phyloP scores from a whole-genome alignment of 1,140 invertebrate genomes.

The Neodiprion lecontei region DNA sequence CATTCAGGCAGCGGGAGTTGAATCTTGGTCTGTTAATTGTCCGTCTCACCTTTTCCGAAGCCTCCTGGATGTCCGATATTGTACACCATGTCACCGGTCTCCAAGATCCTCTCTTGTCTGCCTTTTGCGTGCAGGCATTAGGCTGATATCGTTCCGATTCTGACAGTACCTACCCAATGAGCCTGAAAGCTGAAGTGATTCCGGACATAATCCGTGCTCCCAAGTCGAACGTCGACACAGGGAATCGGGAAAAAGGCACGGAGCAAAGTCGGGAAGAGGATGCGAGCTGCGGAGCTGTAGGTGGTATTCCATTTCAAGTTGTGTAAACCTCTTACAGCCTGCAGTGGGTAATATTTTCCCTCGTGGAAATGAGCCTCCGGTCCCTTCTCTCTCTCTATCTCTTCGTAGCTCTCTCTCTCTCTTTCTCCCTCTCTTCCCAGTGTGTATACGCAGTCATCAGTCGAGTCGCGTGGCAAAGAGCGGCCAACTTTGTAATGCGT shows the following conservation, averaged over 20 bases:
- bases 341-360: constrained; percentile 1
- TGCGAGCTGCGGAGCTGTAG: too few species aligned
- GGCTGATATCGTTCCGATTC: too few species aligned
- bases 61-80: not conserved
- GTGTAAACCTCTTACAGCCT: constrained; percentile 4
- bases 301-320: constrained; percentile 4
- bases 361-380: constrained; percentile 12
- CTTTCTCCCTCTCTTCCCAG: not conserved
- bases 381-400: not conserved
- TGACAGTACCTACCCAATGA: too few species aligned
- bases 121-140: too few species aligned
- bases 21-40: not conserved
- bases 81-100: not conserved
- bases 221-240: not conserved
- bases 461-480: not conserved
- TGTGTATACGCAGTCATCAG: not conserved
- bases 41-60: not conserved
- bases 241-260: not conserved
- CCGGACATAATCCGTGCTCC: too few species aligned
- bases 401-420: not conserved
- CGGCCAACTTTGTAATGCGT: constrained; percentile 53
- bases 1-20: not conserved
- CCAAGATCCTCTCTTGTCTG: not conserved
- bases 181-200: too few species aligned
- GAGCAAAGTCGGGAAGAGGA: too few species aligned